A percentile compares a stretch with the other conserved stretches of the same genome.
phyloP scores from a whole-genome alignment of 2,113 vertebrate species.

The Podarcis raffonei region DNA sequence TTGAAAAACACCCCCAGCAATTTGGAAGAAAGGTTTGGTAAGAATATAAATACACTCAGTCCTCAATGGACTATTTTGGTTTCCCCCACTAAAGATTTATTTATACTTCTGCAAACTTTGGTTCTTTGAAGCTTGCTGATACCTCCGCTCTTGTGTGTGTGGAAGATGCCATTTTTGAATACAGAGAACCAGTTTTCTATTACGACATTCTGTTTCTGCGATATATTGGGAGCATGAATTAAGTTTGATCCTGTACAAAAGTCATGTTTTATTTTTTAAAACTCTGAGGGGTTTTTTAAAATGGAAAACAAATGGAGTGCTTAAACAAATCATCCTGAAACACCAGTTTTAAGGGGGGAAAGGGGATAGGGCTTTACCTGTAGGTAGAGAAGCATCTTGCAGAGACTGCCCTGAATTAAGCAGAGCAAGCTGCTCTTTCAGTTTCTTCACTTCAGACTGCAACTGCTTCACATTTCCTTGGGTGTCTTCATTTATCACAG shows the following conservation, averaged over 20 bases:
- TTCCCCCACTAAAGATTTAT: neutral
- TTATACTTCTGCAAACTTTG: neutral
- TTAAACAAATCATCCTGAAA: neutral
- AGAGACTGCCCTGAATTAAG: conserved; percentile 63
- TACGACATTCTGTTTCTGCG: neutral
- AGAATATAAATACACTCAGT: neutral
- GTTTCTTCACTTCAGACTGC: conserved; percentile 91
- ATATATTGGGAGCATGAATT: neutral
- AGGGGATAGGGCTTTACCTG: conserved; percentile 59
- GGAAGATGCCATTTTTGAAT: neutral
- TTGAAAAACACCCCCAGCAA: too few species aligned
- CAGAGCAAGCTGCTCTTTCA: conserved; percentile 88
- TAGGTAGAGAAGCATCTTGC: conserved; percentile 33
- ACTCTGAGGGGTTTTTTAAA: neutral
- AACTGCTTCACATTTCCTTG: conserved; percentile 93
- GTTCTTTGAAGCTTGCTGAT: neutral
- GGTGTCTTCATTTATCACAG: conserved; percentile 93
- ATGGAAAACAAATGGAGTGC: neutral
- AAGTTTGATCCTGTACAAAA: neutral
- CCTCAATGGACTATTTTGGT: neutral
- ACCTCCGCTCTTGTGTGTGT: neutral
- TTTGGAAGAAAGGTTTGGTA: too few species aligned
- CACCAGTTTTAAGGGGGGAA: neutral
- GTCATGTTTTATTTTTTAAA: neutral
- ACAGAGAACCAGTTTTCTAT: neutral